Evolutionary conservation across 2,113 vertebrate genomes (phyloP), one percentile per base, ranked within the genome.

Genomic region (Miniopterus natalensis): DNA sequence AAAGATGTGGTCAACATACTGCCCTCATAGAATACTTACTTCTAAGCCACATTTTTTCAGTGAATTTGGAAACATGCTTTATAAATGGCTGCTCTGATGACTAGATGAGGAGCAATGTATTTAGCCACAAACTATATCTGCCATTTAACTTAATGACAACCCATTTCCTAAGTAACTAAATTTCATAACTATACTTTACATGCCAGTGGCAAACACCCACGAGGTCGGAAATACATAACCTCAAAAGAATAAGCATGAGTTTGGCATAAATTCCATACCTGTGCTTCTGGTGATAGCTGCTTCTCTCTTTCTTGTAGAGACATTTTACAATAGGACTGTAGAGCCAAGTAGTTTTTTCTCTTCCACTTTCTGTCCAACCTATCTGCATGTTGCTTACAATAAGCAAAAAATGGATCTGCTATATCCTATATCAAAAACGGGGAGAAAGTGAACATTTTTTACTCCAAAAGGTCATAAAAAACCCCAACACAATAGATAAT

Each of bases 281-380:
- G 99, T 91, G 99, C 99, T 98, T 99, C 99, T 5, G 99, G 99
- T 0, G 99, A 99, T 1, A 99, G 99, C 49, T 99, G 99, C 63
- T 99, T 99, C 98, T 99, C 99, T 97, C 99, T 98, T 96, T 99
- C 99, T 97, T 99, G 99, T 94, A 99, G 98, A 83, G 99, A 99
- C 98, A 99, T 99, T 98, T 99, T 99, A 98, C 99, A 99, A 96
- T 99, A 99, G 2, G 99, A 99, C n/a, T 99, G 99, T n/a, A 99
- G 98, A n/a, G 99, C 99, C 98, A 99, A 97, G 96, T 99, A 99
- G 98, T 99, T 99, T 98, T 99, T 99, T 97, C 99, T 98, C 96
- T 99, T 99, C 99, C 99, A 99, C 96, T 99, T 99, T 98, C 99
- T 99, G 98, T 99, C 99, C 98, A 99, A 99, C 94, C 99, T 99